Evolutionary conservation across 2,797 vertebrate genomes (phyloP).

Genomic region (Coluber constrictor): DNA sequence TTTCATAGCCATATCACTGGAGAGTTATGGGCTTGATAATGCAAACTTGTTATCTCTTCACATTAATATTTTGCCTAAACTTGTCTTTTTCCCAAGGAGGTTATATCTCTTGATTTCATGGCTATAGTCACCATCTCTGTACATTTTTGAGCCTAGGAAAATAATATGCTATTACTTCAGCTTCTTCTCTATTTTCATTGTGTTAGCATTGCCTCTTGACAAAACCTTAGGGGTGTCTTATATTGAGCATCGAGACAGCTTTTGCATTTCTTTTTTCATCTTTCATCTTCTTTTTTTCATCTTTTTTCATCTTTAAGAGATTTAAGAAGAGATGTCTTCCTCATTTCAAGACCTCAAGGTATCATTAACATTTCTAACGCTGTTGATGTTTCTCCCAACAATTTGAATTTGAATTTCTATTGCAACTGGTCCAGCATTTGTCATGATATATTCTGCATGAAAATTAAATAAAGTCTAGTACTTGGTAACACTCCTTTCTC

Average conservation of each 20-base stretch:
- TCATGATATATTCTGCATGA: not conserved
- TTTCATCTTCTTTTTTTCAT: not conserved
- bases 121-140: not conserved
- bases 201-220: not conserved
- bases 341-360: not conserved
- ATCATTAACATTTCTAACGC: not conserved
- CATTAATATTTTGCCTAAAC: not conserved
- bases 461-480: not conserved
- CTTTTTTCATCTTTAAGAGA: not conserved
- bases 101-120: not conserved
- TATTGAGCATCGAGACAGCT: not conserved
- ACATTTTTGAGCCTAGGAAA: not conserved
- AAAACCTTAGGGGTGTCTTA: not conserved
- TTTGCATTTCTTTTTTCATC: not conserved
- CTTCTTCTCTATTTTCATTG: not conserved
- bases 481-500: not conserved
- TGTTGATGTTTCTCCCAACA: not conserved
- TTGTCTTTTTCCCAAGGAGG: not conserved
- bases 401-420: not conserved
- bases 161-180: slow-evolving; percentile 13
- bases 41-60: not conserved
- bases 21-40: not conserved
- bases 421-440: not conserved
- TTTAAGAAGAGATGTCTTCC: not conserved
- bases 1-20: not conserved